These are phyloP conservation scores for Chelidonichthys spinosus DNA, from an alignment of 2,797 vertebrate genomes.

Conservation along the genomic window DNA sequence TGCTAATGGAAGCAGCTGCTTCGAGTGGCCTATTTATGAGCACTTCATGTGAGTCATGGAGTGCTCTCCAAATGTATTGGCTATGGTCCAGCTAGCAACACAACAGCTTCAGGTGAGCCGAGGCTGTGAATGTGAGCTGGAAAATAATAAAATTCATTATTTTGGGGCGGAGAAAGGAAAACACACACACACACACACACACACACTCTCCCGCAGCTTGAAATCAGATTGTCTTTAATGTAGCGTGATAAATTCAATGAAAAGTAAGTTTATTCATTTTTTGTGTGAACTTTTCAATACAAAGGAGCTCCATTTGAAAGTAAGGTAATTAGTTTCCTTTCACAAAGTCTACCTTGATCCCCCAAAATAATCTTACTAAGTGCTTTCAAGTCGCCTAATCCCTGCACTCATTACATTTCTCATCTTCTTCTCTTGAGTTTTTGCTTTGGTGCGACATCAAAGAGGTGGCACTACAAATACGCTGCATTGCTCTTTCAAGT, in stretches of 20 bases:
- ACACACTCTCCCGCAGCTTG: conserved; percentile 5
- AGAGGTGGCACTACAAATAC: conserved; percentile 57
- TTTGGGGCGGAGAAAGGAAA: neutral
- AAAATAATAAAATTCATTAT: conserved; percentile 26
- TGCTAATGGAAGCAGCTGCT: conserved; percentile 64
- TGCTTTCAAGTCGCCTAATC: conserved; percentile 68
- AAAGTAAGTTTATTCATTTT: conserved; percentile 23
- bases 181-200: conserved; percentile 14
- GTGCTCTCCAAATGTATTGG: conserved; percentile 43
- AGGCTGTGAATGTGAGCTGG: conserved; percentile 26
- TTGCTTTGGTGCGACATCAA: conserved; percentile 71
- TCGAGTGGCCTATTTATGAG: conserved; percentile 65
- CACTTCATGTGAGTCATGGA: conserved; percentile 57
- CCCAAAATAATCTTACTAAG: conserved; percentile 44
- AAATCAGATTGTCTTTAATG: conserved; percentile 19
- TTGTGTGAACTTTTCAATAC: conserved; percentile 17
- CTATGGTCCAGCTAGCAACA: conserved; percentile 32
- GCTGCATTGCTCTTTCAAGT: conserved; percentile 56
- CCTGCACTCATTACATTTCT: conserved; percentile 56
- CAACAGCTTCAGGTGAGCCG: conserved; percentile 59
- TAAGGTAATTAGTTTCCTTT: conserved; percentile 44
- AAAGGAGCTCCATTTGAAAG: conserved; percentile 20
- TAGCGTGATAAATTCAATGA: neutral
- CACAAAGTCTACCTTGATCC: conserved; percentile 61
- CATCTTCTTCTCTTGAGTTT: conserved; percentile 39